Percentiles rank a stretch among this genome's conserved stretches.
These are phyloP conservation scores for Alcedo quadribrachys DNA, from an alignment of 2,797 vertebrate species.

Conservation along the genomic window DNA sequence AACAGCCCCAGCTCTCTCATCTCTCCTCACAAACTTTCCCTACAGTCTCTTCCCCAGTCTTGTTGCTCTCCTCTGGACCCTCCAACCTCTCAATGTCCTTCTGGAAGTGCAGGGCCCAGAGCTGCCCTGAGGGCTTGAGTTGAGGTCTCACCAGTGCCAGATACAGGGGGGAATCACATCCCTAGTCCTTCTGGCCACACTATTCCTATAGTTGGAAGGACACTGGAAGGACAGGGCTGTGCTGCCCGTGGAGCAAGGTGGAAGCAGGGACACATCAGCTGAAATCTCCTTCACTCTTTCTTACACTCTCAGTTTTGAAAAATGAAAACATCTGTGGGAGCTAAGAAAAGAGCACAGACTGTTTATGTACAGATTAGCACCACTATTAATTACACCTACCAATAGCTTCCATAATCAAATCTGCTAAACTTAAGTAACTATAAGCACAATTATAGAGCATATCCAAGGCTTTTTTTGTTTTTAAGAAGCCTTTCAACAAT, in stretches of 20 bases:
- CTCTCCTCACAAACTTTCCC: no score
- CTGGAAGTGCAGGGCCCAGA: no score
- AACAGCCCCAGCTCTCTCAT: no score
- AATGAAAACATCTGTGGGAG: background rate
- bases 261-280: background rate
- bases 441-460: background rate
- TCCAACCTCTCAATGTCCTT: no score
- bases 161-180: no score
- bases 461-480: background rate
- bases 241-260: background rate
- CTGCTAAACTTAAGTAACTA: background rate
- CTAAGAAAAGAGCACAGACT: background rate
- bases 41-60: no score
- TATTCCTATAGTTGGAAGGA: no score
- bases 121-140: no score
- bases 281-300: background rate
- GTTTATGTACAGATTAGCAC: background rate
- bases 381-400: background rate
- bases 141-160: no score
- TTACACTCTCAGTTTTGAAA: background rate
- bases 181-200: no score
- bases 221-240: background rate
- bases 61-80: no score
- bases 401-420: background rate
- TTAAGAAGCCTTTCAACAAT: background rate